Evolutionary conservation across 92 coral and sea anemone species (phyloP).

Genomic region (Zoanthus solanderi): DNA sequence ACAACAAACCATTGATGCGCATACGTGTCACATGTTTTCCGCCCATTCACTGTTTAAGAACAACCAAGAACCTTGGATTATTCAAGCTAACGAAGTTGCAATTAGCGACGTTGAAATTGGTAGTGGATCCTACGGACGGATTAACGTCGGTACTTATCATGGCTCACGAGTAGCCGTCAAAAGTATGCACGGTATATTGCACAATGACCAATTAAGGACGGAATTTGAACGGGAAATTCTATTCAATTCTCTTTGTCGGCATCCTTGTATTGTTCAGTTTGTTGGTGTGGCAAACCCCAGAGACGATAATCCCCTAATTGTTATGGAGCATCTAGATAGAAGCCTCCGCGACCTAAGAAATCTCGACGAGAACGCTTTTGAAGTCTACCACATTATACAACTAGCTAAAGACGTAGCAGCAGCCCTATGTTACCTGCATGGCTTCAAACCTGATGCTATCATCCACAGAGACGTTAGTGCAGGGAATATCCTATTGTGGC

Average conservation of each 20-base stretch:
- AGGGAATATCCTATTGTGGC: conserved; percentile 27
- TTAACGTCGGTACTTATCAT: background rate
- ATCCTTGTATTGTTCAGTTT: conserved; percentile 30
- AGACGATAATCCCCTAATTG: background rate
- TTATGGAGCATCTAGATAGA: conserved; percentile 18
- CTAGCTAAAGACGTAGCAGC: background rate
- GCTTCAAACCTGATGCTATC: conserved; percentile 25
- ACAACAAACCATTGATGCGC: background rate
- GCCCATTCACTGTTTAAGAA: background rate
- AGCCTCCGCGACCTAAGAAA: conserved; percentile 18
- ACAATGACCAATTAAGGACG: background rate
- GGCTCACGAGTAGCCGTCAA: conserved; percentile 24
- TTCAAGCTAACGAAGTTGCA: background rate
- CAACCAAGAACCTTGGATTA: conserved; percentile 1
- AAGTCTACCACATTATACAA: background rate
- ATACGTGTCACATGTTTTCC: background rate
- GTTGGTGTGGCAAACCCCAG: background rate
- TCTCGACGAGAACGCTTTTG: background rate
- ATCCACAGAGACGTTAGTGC: conserved; percentile 36
- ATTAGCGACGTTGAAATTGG: background rate
- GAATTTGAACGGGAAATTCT: conserved; percentile 19
- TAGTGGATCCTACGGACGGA: conserved; percentile 12
- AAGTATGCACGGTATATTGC: conserved; percentile 1
- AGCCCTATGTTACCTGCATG: conserved; percentile 14
- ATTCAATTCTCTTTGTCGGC: conserved; percentile 24